Base-by-base conservation (phyloP, 2,888 invertebrate species). In the Dryocosmus kuriphilus region DNA sequence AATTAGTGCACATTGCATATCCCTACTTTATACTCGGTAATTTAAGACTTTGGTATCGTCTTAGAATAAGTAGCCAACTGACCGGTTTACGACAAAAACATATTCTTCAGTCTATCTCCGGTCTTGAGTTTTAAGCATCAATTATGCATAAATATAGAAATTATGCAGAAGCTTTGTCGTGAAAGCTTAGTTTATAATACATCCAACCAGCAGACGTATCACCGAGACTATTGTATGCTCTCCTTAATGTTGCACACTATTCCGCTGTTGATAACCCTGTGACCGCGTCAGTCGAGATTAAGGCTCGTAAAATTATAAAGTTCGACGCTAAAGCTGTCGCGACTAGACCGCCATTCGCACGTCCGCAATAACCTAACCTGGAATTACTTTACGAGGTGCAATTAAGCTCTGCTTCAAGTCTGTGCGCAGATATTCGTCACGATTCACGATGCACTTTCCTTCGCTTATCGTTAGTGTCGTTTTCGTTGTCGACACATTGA, bases 251-350 rank as follows among this genome's bases (percentile, higher is more conserved):
- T 65, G 35, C 24, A n/a, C 80, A 57, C 79, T 38, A 63, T 77
- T 76, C 75, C 74, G 63, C 77, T 77, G 67, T 81, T 76, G 77
- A 78, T 80, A 76, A 80, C 75, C 76, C 77, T 77, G 78, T 79
- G 80, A 79, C 79, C 80, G 77, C 77, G 78, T 74, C 41, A 46
- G 22, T 73, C 63, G 83, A 86, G 85, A 84, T 85, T 85, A 86
- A 84, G 82, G 81, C 80, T 87, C 87, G 87, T 88, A 86, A 89
- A 89, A 89, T 89, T 88, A 86, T 87, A 85, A 90, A 89, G 86
- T 87, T 87, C 83, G 80, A 60, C 80, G 83, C 82, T 86, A 81
- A 85, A 85, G 82, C 84, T 84, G 83, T 79, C 83, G 84, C 81
- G 84, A 81, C 84, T 79, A 82, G 80, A 75, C 77, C 78, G 82